Percentiles rank a stretch among this genome's conserved stretches.
phyloP scores from a whole-genome alignment of 2,888 invertebrate genomes.

The Orthonychiurus folsomi region DNA sequence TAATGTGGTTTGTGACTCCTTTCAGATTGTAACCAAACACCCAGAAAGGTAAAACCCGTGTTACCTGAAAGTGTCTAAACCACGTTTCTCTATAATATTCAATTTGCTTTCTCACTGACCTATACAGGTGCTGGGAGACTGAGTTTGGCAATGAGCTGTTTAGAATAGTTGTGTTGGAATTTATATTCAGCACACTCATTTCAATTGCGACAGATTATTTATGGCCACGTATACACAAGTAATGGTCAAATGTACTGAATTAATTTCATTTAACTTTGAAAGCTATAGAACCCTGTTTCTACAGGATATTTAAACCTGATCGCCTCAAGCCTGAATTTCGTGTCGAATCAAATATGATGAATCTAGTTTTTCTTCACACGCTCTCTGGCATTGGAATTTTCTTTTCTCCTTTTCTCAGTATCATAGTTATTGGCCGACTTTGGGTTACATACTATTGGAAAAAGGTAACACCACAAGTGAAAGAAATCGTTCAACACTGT shows the following conservation, averaged over 20 bases:
- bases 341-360: background rate
- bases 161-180: constrained; percentile 2
- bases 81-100: too few species aligned
- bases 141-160: constrained; percentile 4
- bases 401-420: background rate
- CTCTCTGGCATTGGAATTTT: constrained; percentile 2
- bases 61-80: too few species aligned
- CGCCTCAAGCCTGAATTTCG: constrained; percentile 2
- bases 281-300: too few species aligned
- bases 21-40: too few species aligned
- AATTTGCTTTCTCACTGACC: too few species aligned
- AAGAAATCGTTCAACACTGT: background rate
- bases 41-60: too few species aligned
- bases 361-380: constrained; percentile 10
- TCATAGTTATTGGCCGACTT: background rate
- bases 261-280: too few species aligned
- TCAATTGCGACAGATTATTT: background rate
- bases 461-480: constrained; percentile 2
- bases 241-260: too few species aligned
- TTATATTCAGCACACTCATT: background rate
- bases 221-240: background rate
- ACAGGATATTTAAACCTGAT: background rate
- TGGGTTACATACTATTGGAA: constrained; percentile 4
- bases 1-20: too few species aligned
- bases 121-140: constrained; percentile 8